Base-by-base conservation (phyloP, 2,797 vertebrate species). In the Ispidina picta region DNA sequence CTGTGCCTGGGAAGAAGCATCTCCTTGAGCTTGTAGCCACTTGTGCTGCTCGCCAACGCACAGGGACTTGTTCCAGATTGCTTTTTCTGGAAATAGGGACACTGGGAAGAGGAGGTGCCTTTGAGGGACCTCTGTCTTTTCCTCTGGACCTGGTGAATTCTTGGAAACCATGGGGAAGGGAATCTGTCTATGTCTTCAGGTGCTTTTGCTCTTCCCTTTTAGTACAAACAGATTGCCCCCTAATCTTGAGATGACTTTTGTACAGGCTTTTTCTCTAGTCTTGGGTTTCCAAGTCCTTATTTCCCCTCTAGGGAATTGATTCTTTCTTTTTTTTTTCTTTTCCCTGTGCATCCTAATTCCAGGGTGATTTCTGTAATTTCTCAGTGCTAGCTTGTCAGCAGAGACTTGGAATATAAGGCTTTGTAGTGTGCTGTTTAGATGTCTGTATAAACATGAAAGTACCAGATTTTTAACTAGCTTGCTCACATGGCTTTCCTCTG, bases 281-380 rank as follows among this genome's bases (percentile, higher is more conserved):
- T 85, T 89, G 41, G 2, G 33, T 86, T 93, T 89, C 66, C 82
- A 29, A 86, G 54, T 12, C 37, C n/a, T 55, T 80, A 46, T 31
- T 83, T 92, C 60, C 68, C 88, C 56, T 86, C 41, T 82, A 63
- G 56, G 74, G 58, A 89, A 62, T 21, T 69, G 15, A 29, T 29
- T 12, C 51, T 33, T 37, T 31, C 2, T 2, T n/a, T 54, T 52
- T 28, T 29, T 52, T n/a, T 18, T 52, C 28, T 29, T 13, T 11
- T 14, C 22, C 48, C 63, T 25, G 26, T 88, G 55, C 86, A 20
- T 96, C 35, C 9, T 92, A 81, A 88, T 86, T 95, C 62, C 21
- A 72, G 52, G 69, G 46, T 93, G 89, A 86, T 90, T 93, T 88
- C 79, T 74, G 84, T 96, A 94, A 89, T 94, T 94, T 95, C 94